Percentiles rank a stretch among this genome's conserved stretches.
These are phyloP conservation scores for Autographa pulchrina DNA, from an alignment of 2,888 invertebrate genomes.

Conservation along the genomic window DNA sequence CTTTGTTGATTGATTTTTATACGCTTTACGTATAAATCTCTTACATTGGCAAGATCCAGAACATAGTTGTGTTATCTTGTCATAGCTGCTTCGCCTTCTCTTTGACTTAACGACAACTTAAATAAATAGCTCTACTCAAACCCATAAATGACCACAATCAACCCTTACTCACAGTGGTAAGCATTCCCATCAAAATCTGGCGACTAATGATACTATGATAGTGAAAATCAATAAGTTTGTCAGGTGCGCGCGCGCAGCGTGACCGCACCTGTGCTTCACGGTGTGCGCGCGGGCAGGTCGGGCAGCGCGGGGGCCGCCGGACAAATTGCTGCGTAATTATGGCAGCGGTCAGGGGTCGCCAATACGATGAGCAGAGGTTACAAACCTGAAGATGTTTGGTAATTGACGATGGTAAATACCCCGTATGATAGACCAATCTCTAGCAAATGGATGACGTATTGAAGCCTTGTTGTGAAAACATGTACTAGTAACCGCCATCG, in stretches of 20 bases:
- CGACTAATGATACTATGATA: constrained; percentile 50
- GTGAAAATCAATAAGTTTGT: constrained; percentile 61
- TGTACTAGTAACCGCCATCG: no score
- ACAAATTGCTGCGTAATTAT: constrained; percentile 58
- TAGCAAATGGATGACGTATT: no score
- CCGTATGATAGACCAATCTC: no score
- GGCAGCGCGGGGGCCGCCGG: constrained; percentile 28
- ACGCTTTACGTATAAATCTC: background rate
- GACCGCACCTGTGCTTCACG: constrained; percentile 72
- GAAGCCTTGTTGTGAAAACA: no score
- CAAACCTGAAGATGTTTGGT: background rate
- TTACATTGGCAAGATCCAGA: no score
- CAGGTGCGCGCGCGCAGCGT: constrained; percentile 66
- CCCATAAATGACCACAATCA: background rate
- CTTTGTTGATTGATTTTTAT: background rate
- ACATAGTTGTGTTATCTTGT: no score
- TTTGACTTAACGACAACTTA: no score
- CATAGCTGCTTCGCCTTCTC: no score
- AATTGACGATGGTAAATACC: background rate
- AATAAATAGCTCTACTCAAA: background rate
- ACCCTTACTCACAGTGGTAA: background rate
- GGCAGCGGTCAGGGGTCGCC: constrained; percentile 26
- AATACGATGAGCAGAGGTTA: background rate
- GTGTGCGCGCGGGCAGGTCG: constrained; percentile 36
- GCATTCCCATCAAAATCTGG: constrained; percentile 42